Evolutionary conservation across 1,140 invertebrate species (phyloP).

Genomic region (Drosophila rufa): DNA sequence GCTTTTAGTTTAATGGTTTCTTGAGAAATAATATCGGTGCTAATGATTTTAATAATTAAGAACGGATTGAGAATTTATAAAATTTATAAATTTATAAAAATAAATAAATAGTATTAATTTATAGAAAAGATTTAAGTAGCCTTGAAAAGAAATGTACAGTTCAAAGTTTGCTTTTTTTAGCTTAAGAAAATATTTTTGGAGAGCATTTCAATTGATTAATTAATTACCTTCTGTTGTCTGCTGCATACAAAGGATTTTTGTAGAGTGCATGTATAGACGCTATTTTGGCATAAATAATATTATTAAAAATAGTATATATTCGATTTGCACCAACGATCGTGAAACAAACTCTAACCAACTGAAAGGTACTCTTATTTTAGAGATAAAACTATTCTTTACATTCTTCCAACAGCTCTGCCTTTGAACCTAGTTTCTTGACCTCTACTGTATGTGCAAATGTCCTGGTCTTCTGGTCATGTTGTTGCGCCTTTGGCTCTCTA

Average conservation of each 20-base stretch:
- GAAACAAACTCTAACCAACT: no score
- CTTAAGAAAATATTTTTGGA: no score
- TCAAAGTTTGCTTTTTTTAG: no score
- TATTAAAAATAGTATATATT: no score
- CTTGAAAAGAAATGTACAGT: no score
- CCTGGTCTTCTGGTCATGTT: slow-evolving; percentile 59
- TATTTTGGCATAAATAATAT: not conserved
- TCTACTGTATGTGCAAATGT: slow-evolving; percentile 27
- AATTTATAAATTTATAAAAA: not conserved
- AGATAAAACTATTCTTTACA: not conserved
- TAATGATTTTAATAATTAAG: not conserved
- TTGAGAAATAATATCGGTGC: not conserved
- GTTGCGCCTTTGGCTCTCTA: slow-evolving; percentile 71
- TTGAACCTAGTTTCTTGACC: slow-evolving; percentile 5
- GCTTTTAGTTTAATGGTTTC: slow-evolving; percentile 5
- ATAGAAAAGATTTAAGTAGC: no score
- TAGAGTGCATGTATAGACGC: no score
- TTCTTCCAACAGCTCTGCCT: not conserved
- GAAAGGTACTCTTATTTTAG: not conserved
- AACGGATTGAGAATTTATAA: no score
- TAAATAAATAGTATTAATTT: not conserved
- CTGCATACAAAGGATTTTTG: no score
- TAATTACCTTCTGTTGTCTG: no score
- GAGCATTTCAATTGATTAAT: no score
- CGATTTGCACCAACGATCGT: no score